These are phyloP conservation scores for Ceriagrion tenellum DNA, from an alignment of 2,888 invertebrate species.

Conservation along the genomic window DNA sequence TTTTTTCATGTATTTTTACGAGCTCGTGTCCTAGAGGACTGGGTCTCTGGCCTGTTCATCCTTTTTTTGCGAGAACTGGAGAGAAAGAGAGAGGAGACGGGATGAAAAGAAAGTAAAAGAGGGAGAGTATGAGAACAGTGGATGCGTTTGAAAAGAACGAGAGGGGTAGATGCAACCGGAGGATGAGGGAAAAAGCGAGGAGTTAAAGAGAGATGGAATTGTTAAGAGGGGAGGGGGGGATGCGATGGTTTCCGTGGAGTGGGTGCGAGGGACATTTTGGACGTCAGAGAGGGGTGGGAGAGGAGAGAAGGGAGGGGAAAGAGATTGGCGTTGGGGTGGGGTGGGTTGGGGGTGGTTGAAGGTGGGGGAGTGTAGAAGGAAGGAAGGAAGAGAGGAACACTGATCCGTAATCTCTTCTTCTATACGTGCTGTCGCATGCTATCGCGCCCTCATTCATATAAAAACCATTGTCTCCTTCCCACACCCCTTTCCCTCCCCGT, in stretches of 20 bases:
- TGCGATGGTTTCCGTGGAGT: background rate
- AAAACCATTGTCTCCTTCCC: slow-evolving; percentile 65
- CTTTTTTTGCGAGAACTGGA: background rate
- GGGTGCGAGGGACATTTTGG: background rate
- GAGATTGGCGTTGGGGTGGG: background rate
- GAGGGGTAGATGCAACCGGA: background rate
- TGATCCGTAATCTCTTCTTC: slow-evolving; percentile 64
- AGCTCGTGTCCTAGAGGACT: background rate
- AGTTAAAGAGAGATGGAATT: background rate
- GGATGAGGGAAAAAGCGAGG: background rate
- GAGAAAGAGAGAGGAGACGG: background rate
- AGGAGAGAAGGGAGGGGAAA: background rate
- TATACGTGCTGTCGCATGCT: slow-evolving; percentile 67
- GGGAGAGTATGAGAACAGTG: background rate
- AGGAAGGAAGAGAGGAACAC: slow-evolving; percentile 52
- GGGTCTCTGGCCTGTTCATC: background rate
- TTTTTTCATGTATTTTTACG: background rate
- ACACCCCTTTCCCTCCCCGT: background rate
- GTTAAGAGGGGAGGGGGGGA: background rate
- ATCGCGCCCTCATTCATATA: slow-evolving; percentile 66
- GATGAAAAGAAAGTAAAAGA: background rate
- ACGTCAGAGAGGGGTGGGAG: background rate
- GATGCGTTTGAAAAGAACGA: background rate
- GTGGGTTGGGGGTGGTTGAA: background rate
- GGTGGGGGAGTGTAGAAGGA: slow-evolving; percentile 2